Base-by-base conservation (phyloP, 2,113 vertebrate species). In the Urocitellus parryii region DNA sequence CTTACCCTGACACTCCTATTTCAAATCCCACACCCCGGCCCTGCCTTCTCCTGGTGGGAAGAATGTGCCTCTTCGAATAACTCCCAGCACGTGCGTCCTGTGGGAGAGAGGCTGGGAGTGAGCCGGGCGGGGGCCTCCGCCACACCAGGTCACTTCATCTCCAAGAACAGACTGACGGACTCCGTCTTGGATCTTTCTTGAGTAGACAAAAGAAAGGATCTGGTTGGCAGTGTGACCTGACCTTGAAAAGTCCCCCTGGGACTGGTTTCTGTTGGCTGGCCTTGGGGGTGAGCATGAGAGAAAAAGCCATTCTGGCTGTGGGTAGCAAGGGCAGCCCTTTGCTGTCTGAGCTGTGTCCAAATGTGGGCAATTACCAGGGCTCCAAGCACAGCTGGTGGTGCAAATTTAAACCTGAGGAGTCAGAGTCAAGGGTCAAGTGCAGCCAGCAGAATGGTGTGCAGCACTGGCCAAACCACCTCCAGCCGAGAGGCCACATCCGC, bases 341-440 rank as follows among this genome's bases (percentile, higher is more conserved):
- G 88, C 86, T 68, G 86, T 70, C 90, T 56, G 88, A 97, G 93
- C 91, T 84, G n/a, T 84, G 81, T 8, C 58, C 87, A 11, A 37
- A 42, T 68, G 16, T 39, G 74, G 74, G 6, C 51, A 63, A 4
- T 80, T 32, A 53, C 51, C 70, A n/a, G 51, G 87, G 88, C 94
- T 53, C 45, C 34, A 39, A 39, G 37, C 78, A 73, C 97, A 98
- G 96, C 98, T 95, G 51, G 82, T 65, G 37, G 1, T 88, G 91
- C 93, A 88, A 45, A 86, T 86, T 82, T 95, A 84, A 94, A 74
- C 97, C 94, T 97, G 93, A 90, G 97, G 92, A 94, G 90, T 94
- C 90, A 65, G 88, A 79, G 92, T 93, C 32, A 0, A 94, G 90
- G 80, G 67, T 37, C 91, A 34, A 95, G 29, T 22, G 5, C 1